A percentile compares a stretch with the other conserved stretches of the same genome.
These are phyloP conservation scores for Pachyrhynchus sulphureomaculatus DNA, from an alignment of 1,140 invertebrate genomes.

Conservation along the genomic window DNA sequence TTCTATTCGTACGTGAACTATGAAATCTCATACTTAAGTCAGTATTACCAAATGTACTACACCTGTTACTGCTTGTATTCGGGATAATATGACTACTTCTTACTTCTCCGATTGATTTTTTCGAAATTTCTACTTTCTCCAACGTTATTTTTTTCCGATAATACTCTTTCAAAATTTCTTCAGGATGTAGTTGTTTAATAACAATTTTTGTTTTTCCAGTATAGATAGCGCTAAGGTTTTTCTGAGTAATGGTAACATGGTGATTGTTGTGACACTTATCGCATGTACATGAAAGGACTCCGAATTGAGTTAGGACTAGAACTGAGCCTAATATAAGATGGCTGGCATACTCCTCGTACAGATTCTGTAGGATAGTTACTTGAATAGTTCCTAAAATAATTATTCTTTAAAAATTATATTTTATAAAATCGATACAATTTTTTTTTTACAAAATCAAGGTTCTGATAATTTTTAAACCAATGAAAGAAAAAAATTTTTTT, in stretches of 20 bases:
- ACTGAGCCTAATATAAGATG: constrained; percentile 29
- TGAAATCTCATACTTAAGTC: not conserved
- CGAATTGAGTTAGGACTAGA: constrained; percentile 28
- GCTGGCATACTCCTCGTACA: constrained; percentile 25
- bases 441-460: not conserved
- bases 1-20: no score
- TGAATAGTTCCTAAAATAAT: constrained; percentile 32
- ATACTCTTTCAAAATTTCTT: constrained; percentile 17
- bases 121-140: not conserved
- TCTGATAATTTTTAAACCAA: not conserved
- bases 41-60: no score
- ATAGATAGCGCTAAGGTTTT: constrained; percentile 33
- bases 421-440: not conserved
- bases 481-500: no score
- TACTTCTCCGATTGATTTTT: no score
- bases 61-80: no score
- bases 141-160: not conserved
- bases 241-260: constrained; percentile 31
- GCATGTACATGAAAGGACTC: constrained; percentile 27
- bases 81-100: no score
- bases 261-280: constrained; percentile 27
- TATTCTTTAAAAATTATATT: not conserved
- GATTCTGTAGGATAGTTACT: constrained; percentile 28
- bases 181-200: constrained; percentile 6
- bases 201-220: constrained; percentile 13